Percentiles rank a stretch among this genome's conserved stretches.
These are phyloP conservation scores for Clivina fossor DNA, from an alignment of 2,888 invertebrate species.

Conservation along the genomic window DNA sequence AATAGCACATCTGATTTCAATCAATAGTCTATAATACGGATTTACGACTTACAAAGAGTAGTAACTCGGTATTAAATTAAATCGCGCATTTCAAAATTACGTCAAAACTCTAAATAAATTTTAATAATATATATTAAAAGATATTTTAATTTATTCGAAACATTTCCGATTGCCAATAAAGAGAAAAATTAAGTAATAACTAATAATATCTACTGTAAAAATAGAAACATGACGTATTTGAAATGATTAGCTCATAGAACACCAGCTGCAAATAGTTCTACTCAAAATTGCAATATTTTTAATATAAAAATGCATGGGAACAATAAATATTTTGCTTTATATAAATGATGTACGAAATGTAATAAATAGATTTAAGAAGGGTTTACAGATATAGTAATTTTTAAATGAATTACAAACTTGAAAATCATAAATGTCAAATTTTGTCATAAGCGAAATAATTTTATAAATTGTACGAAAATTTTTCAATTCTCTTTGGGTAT, in stretches of 20 bases:
- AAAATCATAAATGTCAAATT: conserved; percentile 26
- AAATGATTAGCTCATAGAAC: no score
- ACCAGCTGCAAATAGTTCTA: conserved; percentile 19
- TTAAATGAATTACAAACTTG: no score
- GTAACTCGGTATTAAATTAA: no score
- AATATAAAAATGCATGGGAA: conserved; percentile 25
- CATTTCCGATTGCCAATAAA: background rate
- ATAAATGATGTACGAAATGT: no score
- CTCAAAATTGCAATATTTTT: conserved; percentile 15
- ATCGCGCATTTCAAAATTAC: no score
- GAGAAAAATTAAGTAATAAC: conserved; percentile 7
- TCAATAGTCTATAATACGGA: conserved; percentile 18
- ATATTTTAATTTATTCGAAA: background rate
- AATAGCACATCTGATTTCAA: conserved; percentile 21
- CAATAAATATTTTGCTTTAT: conserved; percentile 7
- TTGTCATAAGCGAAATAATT: conserved; percentile 9
- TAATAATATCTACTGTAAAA: no score
- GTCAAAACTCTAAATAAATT: no score
- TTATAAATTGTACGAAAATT: no score
- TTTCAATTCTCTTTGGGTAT: conserved; percentile 13
- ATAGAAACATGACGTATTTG: no score
- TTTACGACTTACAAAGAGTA: conserved; percentile 18
- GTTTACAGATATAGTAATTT: no score
- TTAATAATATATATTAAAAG: conserved; percentile 8
- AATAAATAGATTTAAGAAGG: no score